Percentiles rank a stretch among this genome's conserved stretches.
phyloP scores from a whole-genome alignment of 92 coral and sea anemone species.

The Heteractis magnifica region DNA sequence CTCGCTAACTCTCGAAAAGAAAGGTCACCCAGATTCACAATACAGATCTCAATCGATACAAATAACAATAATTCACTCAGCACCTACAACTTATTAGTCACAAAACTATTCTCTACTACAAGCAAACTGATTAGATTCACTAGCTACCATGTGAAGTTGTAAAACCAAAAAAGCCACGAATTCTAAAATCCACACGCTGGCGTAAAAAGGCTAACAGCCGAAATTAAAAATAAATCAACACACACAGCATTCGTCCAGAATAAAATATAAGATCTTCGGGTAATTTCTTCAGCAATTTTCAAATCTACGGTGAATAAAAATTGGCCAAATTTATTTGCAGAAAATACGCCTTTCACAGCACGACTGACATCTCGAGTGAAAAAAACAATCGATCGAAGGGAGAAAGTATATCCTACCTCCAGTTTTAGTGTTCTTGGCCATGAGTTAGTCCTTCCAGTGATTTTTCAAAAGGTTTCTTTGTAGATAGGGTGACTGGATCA shows the following conservation, averaged over 20 bases:
- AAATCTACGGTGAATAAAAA: neutral
- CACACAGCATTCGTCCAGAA: conserved; percentile 7
- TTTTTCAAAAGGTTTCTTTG: neutral
- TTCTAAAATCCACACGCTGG: neutral
- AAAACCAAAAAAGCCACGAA: conserved; percentile 6
- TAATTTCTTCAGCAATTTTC: neutral
- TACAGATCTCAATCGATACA: neutral
- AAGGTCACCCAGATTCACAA: neutral
- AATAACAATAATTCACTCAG: neutral
- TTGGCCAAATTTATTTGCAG: neutral
- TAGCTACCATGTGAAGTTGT: conserved; percentile 8
- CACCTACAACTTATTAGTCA: neutral
- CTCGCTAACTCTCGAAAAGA: neutral
- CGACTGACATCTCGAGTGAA: neutral
- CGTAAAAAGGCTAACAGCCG: conserved; percentile 19
- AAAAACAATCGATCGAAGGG: neutral
- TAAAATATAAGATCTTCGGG: neutral
- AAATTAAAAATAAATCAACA: conserved; percentile 37
- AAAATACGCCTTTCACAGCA: conserved; percentile 13
- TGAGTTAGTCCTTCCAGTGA: neutral
- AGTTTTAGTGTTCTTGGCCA: neutral
- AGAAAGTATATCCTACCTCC: neutral
- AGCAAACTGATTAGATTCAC: neutral
- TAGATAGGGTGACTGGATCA: neutral
- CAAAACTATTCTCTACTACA: neutral